Evolutionary conservation across 2,888 invertebrate genomes (phyloP), one percentile per base, ranked within the genome.

Genomic region (Drosophila pseudotakahashii): DNA sequence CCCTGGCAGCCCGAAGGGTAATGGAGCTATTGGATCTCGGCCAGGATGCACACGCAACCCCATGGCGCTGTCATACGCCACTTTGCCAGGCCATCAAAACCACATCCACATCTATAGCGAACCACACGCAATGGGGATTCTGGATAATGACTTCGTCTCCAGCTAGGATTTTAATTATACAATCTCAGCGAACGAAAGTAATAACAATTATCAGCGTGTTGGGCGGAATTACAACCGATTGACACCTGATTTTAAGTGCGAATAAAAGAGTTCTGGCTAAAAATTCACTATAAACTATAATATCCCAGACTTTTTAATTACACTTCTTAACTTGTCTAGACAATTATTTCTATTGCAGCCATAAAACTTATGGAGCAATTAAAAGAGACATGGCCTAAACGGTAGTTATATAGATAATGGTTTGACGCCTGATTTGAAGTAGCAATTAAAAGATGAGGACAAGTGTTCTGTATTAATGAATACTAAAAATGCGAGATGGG

Each of bases 1-100:
- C 37, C 19, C 14, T n/a, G 1, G 30, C 30, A 9, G 14, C 37
- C 37, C 16, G 55, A 67, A 67, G 70, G 66, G 70, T 77, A 81
- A 83, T 78, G 74, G 66, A 78, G 59, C 64, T 53, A 70, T 57
- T 63, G 67, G 26, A 55, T 36, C 32, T 45, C 42, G 26, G 48
- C 60, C 72, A 63, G 52, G 62, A 50, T 50, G 36, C 48, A 32
- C 52, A 41, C 68, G 84, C 84, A 51, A 63, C 70, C 73, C 73
- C 72, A 70, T 39, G 37, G 69, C 26, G 70, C 59, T 48, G 57
- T 68, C 66, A 41, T 66, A 67, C 34, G 69, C 69, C 67, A 68
- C 41, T 55, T 68, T 53, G 57, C 47, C 59, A 37, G 19, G 23
- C 36, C 68, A 67, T 52, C 52, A 42, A 42, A 44, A 32, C 32